Conservation (phyloP, 1,140 invertebrate genomes). For the Littorina saxatilis region DNA sequence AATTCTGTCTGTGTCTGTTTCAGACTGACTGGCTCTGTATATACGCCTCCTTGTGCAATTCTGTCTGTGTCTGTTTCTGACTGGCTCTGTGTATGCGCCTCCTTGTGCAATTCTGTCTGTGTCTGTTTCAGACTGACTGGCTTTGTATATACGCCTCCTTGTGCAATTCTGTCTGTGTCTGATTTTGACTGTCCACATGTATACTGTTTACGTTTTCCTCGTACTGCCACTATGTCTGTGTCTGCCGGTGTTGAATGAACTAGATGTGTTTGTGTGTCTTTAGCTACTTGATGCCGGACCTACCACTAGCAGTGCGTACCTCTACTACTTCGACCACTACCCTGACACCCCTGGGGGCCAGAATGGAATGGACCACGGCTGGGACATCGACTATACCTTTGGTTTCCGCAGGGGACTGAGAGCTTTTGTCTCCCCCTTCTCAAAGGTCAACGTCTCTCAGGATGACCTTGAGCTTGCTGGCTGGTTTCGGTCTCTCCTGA, state of each 20-base stretch:
- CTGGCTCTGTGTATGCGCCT: too few species aligned
- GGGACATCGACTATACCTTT: not conserved
- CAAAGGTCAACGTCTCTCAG: not conserved
- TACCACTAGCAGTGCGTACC: not conserved
- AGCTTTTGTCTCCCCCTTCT: not conserved
- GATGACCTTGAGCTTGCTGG: not conserved
- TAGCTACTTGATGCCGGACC: not conserved
- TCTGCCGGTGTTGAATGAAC: too few species aligned
- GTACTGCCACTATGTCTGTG: too few species aligned
- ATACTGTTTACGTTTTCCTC: not conserved
- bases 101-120: too few species aligned
- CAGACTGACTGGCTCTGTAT: too few species aligned
- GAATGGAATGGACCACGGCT: not conserved
- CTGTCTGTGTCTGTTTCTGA: too few species aligned
- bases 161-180: too few species aligned
- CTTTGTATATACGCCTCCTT: too few species aligned
- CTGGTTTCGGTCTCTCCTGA: not conserved
- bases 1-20: too few species aligned
- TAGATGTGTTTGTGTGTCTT: too few species aligned
- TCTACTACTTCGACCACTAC: constrained; percentile 16
- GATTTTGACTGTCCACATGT: not conserved
- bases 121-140: too few species aligned
- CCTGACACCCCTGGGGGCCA: not conserved
- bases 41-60: too few species aligned
- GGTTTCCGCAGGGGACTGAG: not conserved